Evolutionary conservation across 2,888 invertebrate species (phyloP).

Genomic region (Rotaria magnacalcarata): DNA sequence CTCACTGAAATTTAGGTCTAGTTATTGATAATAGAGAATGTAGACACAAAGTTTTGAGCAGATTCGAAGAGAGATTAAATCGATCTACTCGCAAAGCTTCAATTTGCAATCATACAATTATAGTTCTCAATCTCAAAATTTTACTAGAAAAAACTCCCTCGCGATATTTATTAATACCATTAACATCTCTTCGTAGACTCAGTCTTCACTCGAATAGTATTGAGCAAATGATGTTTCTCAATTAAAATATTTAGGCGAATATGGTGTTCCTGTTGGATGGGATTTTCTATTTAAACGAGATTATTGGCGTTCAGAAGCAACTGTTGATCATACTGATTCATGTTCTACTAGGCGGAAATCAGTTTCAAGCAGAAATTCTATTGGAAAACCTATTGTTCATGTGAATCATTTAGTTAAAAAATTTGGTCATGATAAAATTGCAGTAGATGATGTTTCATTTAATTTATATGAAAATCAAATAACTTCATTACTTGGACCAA

Average conservation of each 20-base stretch:
- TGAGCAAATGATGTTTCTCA: no score
- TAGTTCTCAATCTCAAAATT: no score
- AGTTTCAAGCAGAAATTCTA: not conserved
- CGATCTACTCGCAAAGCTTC: no score
- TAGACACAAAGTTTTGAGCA: no score
- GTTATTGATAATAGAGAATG: no score
- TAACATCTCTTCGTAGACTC: no score
- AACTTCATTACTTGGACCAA: not conserved
- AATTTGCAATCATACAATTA: no score
- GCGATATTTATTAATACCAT: no score
- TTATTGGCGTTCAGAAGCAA: conserved; percentile 47
- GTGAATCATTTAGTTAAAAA: not conserved
- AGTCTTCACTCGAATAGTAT: no score
- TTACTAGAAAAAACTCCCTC: no score
- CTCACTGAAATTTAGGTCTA: no score
- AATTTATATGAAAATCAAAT: not conserved
- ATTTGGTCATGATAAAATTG: not conserved
- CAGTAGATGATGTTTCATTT: not conserved
- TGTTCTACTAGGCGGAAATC: not conserved
- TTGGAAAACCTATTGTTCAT: not conserved
- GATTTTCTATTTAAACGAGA: conserved; percentile 56
- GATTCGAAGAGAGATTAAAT: no score
- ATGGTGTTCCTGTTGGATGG: conserved; percentile 58
- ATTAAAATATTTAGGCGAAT: conserved; percentile 44
- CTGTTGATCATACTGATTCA: not conserved